A percentile compares a stretch with the other conserved stretches of the same genome.
These are phyloP conservation scores for Caerostris extrusa DNA, from an alignment of 1,140 invertebrate species.

Conservation along the genomic window DNA sequence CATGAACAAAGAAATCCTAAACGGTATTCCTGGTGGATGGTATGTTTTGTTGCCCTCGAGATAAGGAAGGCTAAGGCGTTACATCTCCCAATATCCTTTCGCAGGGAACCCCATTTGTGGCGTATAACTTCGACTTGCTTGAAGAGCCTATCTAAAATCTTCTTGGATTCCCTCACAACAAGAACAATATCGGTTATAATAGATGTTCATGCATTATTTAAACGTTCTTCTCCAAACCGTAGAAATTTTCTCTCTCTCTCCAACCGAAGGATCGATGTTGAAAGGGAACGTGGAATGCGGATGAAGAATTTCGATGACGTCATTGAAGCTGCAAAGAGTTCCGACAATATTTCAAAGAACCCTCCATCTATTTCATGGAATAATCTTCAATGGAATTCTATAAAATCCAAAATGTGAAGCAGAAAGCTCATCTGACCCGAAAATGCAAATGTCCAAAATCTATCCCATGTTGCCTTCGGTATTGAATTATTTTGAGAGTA, in stretches of 20 bases:
- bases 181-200: conserved; percentile 52
- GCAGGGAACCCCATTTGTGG: not conserved
- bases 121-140: not conserved
- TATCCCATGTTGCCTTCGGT: not conserved
- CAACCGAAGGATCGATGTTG: not conserved
- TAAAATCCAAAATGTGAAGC: not conserved
- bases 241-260: conserved; percentile 23
- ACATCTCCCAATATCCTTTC: not conserved
- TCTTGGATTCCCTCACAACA: not conserved
- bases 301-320: conserved; percentile 52
- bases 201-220: conserved; percentile 50
- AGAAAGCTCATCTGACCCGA: not conserved
- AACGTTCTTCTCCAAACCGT: conserved; percentile 12
- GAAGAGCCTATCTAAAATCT: not conserved
- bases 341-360: conserved; percentile 53
- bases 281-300: conserved; percentile 13
- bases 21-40: not conserved
- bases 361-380: not conserved
- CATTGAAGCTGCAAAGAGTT: conserved; percentile 48
- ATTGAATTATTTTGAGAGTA: not conserved
- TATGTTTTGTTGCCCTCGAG: not conserved
- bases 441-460: conserved; percentile 53
- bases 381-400: conserved; percentile 40
- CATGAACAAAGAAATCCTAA: not conserved
- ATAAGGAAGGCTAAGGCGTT: not conserved